These are phyloP conservation scores for Odobenus rosmarus DNA, from an alignment of 2,113 vertebrate genomes.

Conservation along the genomic window DNA sequence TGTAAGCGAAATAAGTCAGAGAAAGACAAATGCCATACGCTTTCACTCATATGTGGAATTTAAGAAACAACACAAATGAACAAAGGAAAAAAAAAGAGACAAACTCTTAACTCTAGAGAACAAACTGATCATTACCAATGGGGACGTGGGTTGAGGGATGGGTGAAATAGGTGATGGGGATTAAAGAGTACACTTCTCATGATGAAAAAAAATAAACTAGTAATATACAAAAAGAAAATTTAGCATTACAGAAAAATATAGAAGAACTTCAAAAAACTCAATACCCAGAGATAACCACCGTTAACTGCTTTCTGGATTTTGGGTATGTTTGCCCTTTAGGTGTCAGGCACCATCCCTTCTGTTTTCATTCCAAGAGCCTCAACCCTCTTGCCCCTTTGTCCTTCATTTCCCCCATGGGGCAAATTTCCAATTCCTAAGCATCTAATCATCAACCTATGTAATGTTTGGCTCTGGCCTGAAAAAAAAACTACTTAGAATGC, in stretches of 20 bases:
- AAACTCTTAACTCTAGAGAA: background rate
- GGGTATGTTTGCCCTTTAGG: background rate
- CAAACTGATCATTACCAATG: background rate
- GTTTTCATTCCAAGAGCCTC: background rate
- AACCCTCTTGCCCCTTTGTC: background rate
- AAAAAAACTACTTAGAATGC: constrained; percentile 48
- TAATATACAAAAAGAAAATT: background rate
- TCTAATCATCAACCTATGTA: constrained; percentile 60
- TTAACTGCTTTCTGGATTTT: background rate
- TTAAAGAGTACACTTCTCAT: background rate
- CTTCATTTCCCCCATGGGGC: constrained; percentile 38
- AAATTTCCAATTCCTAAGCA: constrained; percentile 62
- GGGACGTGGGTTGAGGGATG: background rate
- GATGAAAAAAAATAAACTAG: background rate
- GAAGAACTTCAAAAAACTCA: background rate
- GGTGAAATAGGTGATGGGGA: background rate
- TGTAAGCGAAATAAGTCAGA: background rate
- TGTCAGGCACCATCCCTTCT: background rate
- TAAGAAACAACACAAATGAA: background rate
- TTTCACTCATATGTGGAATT: background rate
- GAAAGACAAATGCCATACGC: background rate
- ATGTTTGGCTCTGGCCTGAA: constrained; percentile 60
- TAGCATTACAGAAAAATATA: background rate
- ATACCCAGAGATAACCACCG: background rate
- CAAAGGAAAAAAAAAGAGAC: background rate